Percentiles rank a stretch among this genome's conserved stretches.
Evolutionary conservation across 2,888 invertebrate species (phyloP).

Genomic region (Stegana nigrithorax): DNA sequence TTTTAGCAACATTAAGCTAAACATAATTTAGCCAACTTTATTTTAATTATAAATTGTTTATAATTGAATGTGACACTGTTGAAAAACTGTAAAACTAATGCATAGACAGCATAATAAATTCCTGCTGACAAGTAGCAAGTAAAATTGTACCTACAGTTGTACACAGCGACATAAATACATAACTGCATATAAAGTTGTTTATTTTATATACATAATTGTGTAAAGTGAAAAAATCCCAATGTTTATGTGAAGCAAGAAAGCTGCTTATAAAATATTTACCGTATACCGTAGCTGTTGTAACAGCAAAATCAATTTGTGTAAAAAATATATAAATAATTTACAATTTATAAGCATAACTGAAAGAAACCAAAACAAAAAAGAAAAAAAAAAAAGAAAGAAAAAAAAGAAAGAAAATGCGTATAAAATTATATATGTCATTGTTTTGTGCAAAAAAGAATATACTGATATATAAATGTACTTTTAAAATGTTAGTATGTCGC

Average conservation of each 20-base stretch:
- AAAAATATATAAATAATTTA: neutral
- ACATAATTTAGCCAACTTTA: no score
- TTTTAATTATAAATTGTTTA: no score
- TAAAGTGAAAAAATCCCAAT: no score
- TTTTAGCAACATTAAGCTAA: no score
- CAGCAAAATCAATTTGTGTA: no score
- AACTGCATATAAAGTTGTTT: neutral
- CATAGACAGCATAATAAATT: no score
- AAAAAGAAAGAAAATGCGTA: no score
- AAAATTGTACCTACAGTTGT: conserved; percentile 2
- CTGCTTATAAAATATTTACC: neutral
- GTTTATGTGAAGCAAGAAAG: no score
- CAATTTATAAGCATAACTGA: neutral
- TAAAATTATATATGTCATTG: neutral
- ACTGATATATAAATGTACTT: neutral
- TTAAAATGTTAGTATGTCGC: neutral
- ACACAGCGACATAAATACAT: neutral
- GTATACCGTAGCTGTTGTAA: neutral
- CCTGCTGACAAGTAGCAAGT: no score
- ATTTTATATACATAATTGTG: neutral
- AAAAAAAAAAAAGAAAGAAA: no score
- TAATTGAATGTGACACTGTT: no score
- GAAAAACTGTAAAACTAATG: no score
- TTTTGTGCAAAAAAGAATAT: neutral
- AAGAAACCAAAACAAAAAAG: neutral